Evolutionary conservation across 1,140 invertebrate species (phyloP).

Genomic region (Parasteatoda tepidariorum): DNA sequence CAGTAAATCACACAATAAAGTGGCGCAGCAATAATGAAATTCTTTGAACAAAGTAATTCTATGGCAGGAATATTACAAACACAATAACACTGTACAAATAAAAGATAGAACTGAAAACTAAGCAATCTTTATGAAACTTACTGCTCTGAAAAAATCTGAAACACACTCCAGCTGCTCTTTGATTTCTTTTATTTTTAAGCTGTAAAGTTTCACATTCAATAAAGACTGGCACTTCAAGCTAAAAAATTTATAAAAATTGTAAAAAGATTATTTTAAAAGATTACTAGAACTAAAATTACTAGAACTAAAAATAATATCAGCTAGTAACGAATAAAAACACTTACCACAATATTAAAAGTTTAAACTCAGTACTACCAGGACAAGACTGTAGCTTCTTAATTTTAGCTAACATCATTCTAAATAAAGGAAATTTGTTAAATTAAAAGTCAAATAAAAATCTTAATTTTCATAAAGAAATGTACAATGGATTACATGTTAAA

Average conservation of each 20-base stretch:
- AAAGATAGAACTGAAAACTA: too few relatives aligned
- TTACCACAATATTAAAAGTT: slow-evolving; percentile 51
- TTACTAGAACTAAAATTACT: not conserved
- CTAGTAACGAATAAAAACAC: not conserved
- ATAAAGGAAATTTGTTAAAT: not conserved
- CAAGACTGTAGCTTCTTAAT: slow-evolving; percentile 29
- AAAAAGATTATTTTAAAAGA: not conserved
- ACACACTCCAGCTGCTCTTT: slow-evolving; percentile 77
- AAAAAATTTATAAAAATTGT: slow-evolving; percentile 16
- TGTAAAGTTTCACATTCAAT: slow-evolving; percentile 80
- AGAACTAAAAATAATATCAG: not conserved
- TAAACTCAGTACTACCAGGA: slow-evolving; percentile 53
- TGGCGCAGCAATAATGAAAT: too few relatives aligned
- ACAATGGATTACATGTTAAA: too few relatives aligned
- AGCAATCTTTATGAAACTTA: too few relatives aligned
- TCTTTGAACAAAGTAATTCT: too few relatives aligned
- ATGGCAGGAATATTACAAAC: too few relatives aligned
- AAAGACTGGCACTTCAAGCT: slow-evolving; percentile 82
- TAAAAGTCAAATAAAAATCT: not conserved
- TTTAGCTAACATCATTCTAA: slow-evolving; percentile 4
- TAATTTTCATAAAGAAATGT: not conserved
- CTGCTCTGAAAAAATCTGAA: slow-evolving; percentile 77
- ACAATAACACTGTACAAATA: too few relatives aligned
- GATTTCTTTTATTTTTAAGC: slow-evolving; percentile 77
- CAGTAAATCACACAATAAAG: too few relatives aligned